Evolutionary conservation across 1,140 invertebrate species (phyloP).

Genomic region (Drosophila yakuba): DNA sequence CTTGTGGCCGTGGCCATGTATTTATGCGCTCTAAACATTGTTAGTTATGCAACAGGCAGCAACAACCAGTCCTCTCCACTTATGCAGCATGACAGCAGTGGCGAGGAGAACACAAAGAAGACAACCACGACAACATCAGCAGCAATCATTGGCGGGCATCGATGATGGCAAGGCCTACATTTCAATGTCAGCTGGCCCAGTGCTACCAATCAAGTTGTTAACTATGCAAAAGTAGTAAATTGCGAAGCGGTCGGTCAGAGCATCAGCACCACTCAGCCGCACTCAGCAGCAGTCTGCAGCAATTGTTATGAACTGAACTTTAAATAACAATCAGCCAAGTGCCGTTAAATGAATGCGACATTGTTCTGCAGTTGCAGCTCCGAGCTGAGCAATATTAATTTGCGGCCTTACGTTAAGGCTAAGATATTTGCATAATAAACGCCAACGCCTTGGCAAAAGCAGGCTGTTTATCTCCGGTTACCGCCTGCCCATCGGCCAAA

Average conservation of each 20-base stretch:
- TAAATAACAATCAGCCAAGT: slow-evolving; percentile 82
- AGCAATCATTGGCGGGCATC: slow-evolving; percentile 80
- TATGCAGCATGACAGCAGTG: slow-evolving; percentile 44
- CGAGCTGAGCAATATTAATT: slow-evolving; percentile 66
- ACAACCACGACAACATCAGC: slow-evolving; percentile 29
- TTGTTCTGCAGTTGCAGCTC: slow-evolving; percentile 47
- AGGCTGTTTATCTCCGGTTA: slow-evolving; percentile 33
- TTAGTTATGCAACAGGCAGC: slow-evolving; percentile 70
- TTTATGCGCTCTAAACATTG: slow-evolving; percentile 79
- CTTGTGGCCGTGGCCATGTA: slow-evolving; percentile 60
- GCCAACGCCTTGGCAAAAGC: slow-evolving; percentile 69
- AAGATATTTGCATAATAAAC: slow-evolving; percentile 82
- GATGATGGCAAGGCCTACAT: slow-evolving; percentile 76
- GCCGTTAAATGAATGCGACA: slow-evolving; percentile 82
- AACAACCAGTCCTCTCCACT: slow-evolving; percentile 41
- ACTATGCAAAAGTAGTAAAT: slow-evolving; percentile 78
- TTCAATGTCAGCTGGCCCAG: slow-evolving; percentile 79
- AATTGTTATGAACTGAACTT: slow-evolving; percentile 82
- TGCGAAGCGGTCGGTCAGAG: slow-evolving; percentile 61
- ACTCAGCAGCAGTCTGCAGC: slow-evolving; percentile 13
- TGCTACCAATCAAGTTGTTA: slow-evolving; percentile 81
- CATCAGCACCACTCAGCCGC: slow-evolving; percentile 41
- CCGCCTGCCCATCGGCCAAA: slow-evolving; percentile 45
- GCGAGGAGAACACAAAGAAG: slow-evolving; percentile 10
- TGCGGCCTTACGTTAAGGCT: slow-evolving; percentile 70